A percentile compares a stretch with the other conserved stretches of the same genome.
These are phyloP conservation scores for Drosophila nigrodunni DNA, from an alignment of 1,140 invertebrate species.

Conservation along the genomic window DNA sequence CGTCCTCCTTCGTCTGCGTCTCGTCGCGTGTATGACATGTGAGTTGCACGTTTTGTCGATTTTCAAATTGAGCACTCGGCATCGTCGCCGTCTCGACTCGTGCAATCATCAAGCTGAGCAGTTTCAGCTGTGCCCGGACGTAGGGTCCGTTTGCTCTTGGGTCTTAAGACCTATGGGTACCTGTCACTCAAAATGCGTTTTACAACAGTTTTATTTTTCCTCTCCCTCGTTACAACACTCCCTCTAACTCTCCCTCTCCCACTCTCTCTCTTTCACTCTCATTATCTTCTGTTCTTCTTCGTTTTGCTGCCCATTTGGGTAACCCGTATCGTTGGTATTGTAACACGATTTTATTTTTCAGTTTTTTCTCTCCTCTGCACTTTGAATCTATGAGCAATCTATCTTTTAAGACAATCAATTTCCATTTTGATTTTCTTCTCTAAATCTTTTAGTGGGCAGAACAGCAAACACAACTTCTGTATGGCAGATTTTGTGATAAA, in stretches of 20 bases:
- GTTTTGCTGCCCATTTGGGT: constrained; percentile 73
- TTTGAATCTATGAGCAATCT: constrained; percentile 74
- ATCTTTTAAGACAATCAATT: constrained; percentile 76
- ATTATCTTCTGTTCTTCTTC: constrained; percentile 17
- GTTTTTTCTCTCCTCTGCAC: constrained; percentile 37
- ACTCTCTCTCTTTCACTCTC: background rate
- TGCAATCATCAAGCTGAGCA: constrained; percentile 78
- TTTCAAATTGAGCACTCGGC: constrained; percentile 77
- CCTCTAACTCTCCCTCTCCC: background rate
- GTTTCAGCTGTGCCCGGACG: constrained; percentile 63
- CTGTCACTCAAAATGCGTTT: constrained; percentile 82
- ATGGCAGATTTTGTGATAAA: constrained; percentile 39
- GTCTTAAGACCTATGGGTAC: constrained; percentile 78
- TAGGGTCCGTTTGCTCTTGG: constrained; percentile 36
- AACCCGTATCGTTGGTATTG: constrained; percentile 64
- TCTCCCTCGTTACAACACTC: background rate
- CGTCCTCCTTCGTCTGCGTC: constrained; percentile 6
- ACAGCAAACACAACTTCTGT: constrained; percentile 63
- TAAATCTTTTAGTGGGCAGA: constrained; percentile 5
- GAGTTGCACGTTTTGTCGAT: constrained; percentile 82
- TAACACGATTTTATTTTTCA: constrained; percentile 77
- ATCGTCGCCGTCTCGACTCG: constrained; percentile 40
- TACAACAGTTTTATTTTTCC: constrained; percentile 71
- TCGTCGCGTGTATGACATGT: constrained; percentile 79
- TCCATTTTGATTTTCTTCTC: constrained; percentile 34